Percentiles rank a stretch among this genome's conserved stretches.
Conservation (phyloP, 2,888 invertebrate genomes). For the Herminia tarsipennalis region DNA sequence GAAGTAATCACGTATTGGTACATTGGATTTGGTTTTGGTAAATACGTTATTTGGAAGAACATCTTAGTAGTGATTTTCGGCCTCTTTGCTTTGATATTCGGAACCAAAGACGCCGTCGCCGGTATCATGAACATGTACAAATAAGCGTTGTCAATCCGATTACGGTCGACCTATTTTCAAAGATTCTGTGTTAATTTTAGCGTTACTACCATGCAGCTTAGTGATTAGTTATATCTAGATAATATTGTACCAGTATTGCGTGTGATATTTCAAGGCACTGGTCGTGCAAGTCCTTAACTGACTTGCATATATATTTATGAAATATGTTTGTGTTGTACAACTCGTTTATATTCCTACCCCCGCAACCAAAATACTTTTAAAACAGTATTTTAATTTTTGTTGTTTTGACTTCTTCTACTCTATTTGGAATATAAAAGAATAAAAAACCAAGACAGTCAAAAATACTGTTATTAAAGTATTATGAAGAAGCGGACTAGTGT, state of each 20-base stretch:
- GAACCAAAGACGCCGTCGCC: conserved; percentile 80
- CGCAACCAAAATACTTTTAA: too few species aligned
- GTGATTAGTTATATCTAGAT: conserved; percentile 27
- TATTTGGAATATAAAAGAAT: too few species aligned
- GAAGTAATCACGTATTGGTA: conserved; percentile 95
- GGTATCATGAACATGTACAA: conserved; percentile 56
- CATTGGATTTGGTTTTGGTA: conserved; percentile 89
- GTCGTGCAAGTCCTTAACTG: conserved; percentile 10
- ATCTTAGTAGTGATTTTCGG: conserved; percentile 91
- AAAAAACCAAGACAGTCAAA: too few species aligned
- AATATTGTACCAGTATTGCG: conserved; percentile 37
- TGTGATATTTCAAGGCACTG: conserved; percentile 24
- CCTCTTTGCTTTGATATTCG: conserved; percentile 92
- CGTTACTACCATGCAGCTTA: conserved; percentile 37
- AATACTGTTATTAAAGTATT: too few species aligned
- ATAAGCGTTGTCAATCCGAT: too few species aligned
- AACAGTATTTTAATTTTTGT: too few species aligned
- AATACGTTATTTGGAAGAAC: conserved; percentile 93
- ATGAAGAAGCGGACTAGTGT: too few species aligned
- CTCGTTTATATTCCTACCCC: too few species aligned
- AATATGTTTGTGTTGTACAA: conserved; percentile 4
- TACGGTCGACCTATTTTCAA: conserved; percentile 24
- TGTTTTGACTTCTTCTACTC: too few species aligned
- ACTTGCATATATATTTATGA: conserved; percentile 7
- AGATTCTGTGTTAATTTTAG: conserved; percentile 43